A percentile compares a stretch with the other conserved stretches of the same genome.
Evolutionary conservation across 2,888 invertebrate genomes (phyloP).

Genomic region (Philereme transversata): DNA sequence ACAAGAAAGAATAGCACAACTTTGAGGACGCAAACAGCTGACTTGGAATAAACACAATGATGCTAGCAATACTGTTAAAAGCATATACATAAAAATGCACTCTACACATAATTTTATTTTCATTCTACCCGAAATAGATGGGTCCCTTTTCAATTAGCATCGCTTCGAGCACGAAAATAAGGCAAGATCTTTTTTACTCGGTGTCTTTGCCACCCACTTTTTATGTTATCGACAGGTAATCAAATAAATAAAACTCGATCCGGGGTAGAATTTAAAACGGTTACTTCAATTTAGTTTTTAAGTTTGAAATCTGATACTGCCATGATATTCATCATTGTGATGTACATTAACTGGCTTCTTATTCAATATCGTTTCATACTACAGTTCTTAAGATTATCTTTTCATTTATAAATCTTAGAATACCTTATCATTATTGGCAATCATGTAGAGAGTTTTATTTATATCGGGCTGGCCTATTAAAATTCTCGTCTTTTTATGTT

Average conservation of each 20-base stretch:
- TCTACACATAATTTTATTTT: conserved; percentile 45
- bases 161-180: conserved; percentile 49
- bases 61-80: too few relatives aligned
- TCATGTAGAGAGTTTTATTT: too few relatives aligned
- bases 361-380: too few relatives aligned
- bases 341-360: too few relatives aligned
- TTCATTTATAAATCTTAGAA: too few relatives aligned
- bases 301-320: not conserved
- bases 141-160: conserved; percentile 63
- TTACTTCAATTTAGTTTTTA: conserved; percentile 10
- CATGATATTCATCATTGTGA: not conserved
- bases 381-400: too few relatives aligned
- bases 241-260: conserved; percentile 34
- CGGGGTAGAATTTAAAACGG: conserved; percentile 8
- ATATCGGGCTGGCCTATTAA: too few relatives aligned
- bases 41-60: too few relatives aligned
- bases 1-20: too few relatives aligned
- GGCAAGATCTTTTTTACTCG: conserved; percentile 43
- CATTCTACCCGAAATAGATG: conserved; percentile 35
- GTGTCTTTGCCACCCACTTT: conserved; percentile 44
- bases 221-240: conserved; percentile 62
- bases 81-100: conserved; percentile 6
- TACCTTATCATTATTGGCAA: too few relatives aligned
- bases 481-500: too few relatives aligned
- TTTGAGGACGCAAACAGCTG: too few relatives aligned